Base-by-base conservation (phyloP, 2,113 vertebrate genomes). In the Vombatus ursinus region DNA sequence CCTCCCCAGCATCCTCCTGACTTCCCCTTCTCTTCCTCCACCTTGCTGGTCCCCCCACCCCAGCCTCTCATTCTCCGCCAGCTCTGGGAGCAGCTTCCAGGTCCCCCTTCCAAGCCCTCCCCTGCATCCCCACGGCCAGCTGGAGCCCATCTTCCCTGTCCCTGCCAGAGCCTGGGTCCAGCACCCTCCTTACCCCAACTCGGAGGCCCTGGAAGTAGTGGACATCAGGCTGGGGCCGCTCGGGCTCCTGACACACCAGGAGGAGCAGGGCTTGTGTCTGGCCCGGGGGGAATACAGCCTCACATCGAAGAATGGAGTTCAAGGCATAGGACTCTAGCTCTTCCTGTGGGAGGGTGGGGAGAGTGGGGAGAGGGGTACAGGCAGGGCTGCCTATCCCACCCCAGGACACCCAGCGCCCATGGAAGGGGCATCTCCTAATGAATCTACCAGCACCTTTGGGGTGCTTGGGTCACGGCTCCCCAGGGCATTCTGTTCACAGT, bases 181-280 rank as follows among this genome's bases (percentile, higher is more conserved):
- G 22, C 28, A 0, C 8, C 44, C 3, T 3, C 44, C 99, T 99
- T 98, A 99, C 99, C 98, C 97, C 99, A 0, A 99, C 97, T 0
- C 96, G 96, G 94, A 99, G 98, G 53, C 99, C 99, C 97, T 98
- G 99, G 97, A 99, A 99, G 98, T 99, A 99, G 93, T 98, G 99
- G 92, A 99, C 98, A 19, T 99, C 99, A 0, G 99, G 99, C 77
- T 99, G 99, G 90, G 97, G 93, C 89, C 98, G 98, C 44, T 98
- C 95, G 0, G 97, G 94, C 37, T 98, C 97, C 97, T 99, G 99
- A 95, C 99, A 99, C 89, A 99, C 98, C 0, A 99, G 97, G 49
- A 99, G 98, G 5, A 99, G 98, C 49, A 99, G 98, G 14, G 99
- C 98, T 11, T 97, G 97, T 96, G 98, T 98, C 11, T 97, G 97